phyloP scores from a whole-genome alignment of 2,888 invertebrate genomes.

The Hirtodrosophila trivittata region DNA sequence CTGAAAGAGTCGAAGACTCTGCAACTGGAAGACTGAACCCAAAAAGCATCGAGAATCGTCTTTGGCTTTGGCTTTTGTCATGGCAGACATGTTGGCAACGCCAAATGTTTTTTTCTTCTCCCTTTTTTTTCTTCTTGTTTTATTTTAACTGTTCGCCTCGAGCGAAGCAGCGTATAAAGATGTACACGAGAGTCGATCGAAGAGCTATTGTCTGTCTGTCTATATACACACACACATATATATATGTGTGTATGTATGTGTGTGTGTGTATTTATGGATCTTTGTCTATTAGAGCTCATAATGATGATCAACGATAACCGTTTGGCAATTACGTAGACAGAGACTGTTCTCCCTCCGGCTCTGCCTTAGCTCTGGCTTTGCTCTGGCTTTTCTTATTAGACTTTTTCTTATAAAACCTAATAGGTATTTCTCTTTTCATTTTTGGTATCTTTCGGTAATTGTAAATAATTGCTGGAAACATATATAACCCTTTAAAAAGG shows the following conservation, averaged over 20 bases:
- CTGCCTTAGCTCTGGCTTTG: too few relatives aligned
- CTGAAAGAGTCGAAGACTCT: slow-evolving; percentile 12
- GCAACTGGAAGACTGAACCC: slow-evolving; percentile 13
- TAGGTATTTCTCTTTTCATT: too few relatives aligned
- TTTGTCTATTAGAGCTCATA: slow-evolving; percentile 34
- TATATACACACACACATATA: neutral
- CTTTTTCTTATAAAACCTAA: slow-evolving; percentile 1
- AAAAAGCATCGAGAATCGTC: slow-evolving; percentile 21
- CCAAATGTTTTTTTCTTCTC: slow-evolving; percentile 69
- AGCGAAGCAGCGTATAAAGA: slow-evolving; percentile 57
- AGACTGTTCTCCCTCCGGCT: slow-evolving; percentile 6
- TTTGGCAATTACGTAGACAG: slow-evolving; percentile 42
- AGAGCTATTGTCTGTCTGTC: slow-evolving; percentile 38
- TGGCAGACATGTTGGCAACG: slow-evolving; percentile 79
- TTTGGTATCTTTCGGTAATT: too few relatives aligned
- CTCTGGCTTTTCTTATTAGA: slow-evolving; percentile 7
- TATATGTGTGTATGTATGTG: neutral
- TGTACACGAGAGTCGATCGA: slow-evolving; percentile 55
- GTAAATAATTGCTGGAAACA: slow-evolving; percentile 15
- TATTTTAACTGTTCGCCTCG: slow-evolving; percentile 40
- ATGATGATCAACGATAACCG: slow-evolving; percentile 46
- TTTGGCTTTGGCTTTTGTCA: slow-evolving; percentile 62
- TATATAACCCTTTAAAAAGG: too few relatives aligned
- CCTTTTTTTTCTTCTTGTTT: neutral
- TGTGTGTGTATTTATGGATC: slow-evolving; percentile 6